Evolutionary conservation across 2,797 vertebrate genomes (phyloP), one percentile per base, ranked within the genome.

Genomic region (Valencia hispanica): DNA sequence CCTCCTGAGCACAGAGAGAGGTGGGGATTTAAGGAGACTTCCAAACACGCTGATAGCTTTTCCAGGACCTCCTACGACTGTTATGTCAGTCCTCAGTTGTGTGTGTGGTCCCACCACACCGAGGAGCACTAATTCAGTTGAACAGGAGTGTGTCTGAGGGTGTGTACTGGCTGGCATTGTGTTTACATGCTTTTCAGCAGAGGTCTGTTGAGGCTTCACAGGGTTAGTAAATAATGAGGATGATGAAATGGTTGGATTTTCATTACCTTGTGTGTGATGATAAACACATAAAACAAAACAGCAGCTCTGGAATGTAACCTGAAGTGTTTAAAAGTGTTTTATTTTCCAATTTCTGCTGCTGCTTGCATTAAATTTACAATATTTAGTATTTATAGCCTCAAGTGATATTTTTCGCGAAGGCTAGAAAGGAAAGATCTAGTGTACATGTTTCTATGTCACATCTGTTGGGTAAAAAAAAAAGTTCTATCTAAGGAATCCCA

Each of bases 41-140:
- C 84, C 65, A 84, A 86, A 82, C 69, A 82, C 47, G 68, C 84
- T 93, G 90, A 91, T 92, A 91, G 91, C 92, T 90, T 93, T 93
- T 94, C 91, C 88, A 80, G 88, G 82, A 77, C 86, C 87, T 92
- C 87, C 91, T 85, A 89, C 81, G 75, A 85, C 88, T 85, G 83
- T 92, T 90, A 94, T 92, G 89, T 94, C 91, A 93, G 79, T 79
- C 89, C 78, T 92, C 88, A 89, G 83, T 87, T 82, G 66, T 78
- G 88, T 88, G 89, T 87, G 89, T 87, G 86, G 84, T 91, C 87
- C 86, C 76, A 69, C 78, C 59, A 79, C 83, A 83, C 81, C n/a
- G 88, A 87, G 88, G 88, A 90, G 81, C 82, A 82, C 72, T 85
- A 88, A 91, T 85, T 79, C 82, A 81, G 73, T 89, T 86, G 83